Conservation (phyloP, 2,113 vertebrate species). For the Tetrao urogallus region DNA sequence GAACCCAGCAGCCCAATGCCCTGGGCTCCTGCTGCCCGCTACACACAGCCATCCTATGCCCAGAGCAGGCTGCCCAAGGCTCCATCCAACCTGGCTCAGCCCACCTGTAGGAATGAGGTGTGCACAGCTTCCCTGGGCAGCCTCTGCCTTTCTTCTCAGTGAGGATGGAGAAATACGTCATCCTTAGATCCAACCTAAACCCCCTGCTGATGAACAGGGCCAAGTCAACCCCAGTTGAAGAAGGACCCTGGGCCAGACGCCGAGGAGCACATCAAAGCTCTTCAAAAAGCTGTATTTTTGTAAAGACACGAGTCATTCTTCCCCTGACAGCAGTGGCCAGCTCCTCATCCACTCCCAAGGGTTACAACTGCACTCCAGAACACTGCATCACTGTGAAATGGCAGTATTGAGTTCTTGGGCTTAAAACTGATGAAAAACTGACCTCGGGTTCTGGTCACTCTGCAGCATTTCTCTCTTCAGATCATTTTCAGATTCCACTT, state of each 20-base stretch:
- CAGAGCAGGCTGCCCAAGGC: not conserved
- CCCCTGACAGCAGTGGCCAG: rapidly evolving
- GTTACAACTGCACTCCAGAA: not conserved
- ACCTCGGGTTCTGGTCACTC: not conserved
- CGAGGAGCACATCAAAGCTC: not conserved
- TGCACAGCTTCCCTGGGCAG: no score
- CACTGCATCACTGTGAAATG: not conserved
- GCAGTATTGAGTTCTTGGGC: rapidly evolving
- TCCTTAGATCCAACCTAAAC: not conserved
- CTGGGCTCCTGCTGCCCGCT: no score
- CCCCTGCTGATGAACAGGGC: rapidly evolving
- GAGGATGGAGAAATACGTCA: not conserved
- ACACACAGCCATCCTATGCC: no score
- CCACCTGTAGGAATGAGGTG: not conserved
- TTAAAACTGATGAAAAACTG: not conserved
- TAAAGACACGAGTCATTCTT: not conserved
- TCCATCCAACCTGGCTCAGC: not conserved
- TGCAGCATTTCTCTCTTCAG: not conserved
- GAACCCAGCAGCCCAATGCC: not conserved
- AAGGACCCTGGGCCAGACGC: rapidly evolving
- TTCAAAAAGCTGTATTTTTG: not conserved
- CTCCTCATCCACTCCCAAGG: not conserved
- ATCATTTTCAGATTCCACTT: not conserved
- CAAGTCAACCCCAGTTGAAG: rapidly evolving
- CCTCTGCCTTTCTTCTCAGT: no score